These are phyloP conservation scores for Apodemus agrarius DNA, from an alignment of 2,797 vertebrate species.

Conservation along the genomic window DNA sequence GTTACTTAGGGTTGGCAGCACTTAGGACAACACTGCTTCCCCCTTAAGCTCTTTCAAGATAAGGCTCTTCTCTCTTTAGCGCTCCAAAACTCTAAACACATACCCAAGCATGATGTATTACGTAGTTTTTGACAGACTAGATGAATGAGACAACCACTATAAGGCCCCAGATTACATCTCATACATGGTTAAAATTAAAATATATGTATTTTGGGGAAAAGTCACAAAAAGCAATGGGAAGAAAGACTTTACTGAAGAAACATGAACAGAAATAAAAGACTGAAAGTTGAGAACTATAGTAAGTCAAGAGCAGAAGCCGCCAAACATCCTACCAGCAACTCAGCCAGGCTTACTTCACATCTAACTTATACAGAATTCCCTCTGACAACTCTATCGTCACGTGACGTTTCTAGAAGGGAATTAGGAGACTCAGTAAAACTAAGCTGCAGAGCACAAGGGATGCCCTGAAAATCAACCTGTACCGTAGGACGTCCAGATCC, in stretches of 20 bases:
- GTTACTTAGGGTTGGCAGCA: background rate
- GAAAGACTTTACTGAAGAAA: conserved; percentile 2
- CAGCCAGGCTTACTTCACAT: background rate
- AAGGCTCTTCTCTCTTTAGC: background rate
- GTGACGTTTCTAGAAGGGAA: background rate
- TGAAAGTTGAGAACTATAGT: background rate
- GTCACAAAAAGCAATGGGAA: background rate
- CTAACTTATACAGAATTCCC: background rate
- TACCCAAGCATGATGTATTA: background rate
- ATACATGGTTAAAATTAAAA: conserved; percentile 28
- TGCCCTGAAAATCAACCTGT: background rate
- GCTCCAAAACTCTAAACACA: background rate
- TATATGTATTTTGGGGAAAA: background rate
- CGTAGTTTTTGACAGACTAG: conserved; percentile 27
- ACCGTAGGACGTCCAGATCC: background rate
- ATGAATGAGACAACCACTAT: background rate
- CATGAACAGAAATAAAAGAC: background rate
- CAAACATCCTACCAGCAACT: background rate
- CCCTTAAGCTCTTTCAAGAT: conserved; percentile 28
- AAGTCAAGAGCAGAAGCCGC: conserved; percentile 8
- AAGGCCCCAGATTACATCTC: background rate
- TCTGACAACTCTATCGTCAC: background rate
- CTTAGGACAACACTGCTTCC: background rate
- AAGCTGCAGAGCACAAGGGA: background rate
- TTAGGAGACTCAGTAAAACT: conserved; percentile 3